Conservation (phyloP, 2,113 vertebrate species). For the Brachirus orientalis region DNA sequence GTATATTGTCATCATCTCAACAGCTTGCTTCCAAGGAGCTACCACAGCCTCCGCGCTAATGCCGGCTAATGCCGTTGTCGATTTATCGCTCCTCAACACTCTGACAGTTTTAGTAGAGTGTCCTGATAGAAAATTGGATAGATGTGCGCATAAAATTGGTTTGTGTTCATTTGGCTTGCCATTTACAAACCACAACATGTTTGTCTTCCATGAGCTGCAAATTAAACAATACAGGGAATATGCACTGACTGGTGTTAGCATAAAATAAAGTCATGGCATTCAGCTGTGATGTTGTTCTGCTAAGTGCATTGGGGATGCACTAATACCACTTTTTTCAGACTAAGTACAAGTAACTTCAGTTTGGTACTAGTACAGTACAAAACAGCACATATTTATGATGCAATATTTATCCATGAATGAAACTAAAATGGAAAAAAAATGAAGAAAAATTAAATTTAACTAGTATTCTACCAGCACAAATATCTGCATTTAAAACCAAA, state of each 20-base stretch:
- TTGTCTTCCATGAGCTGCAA: conserved; percentile 40
- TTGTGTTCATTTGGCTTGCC: conserved; percentile 35
- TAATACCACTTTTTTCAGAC: too few species aligned
- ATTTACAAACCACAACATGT: conserved; percentile 54
- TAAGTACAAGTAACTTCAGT: too few species aligned
- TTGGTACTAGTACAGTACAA: too few species aligned
- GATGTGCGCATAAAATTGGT: conserved; percentile 51
- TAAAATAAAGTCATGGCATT: conserved; percentile 8
- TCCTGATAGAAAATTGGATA: conserved; percentile 50
- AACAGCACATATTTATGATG: too few species aligned
- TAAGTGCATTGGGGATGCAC: conserved; percentile 8
- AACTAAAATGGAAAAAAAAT: too few species aligned
- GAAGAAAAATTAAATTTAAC: too few species aligned
- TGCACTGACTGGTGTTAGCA: conserved; percentile 18
- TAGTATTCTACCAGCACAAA: too few species aligned
- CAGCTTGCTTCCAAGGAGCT: conserved; percentile 32
- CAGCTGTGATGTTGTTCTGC: conserved; percentile 75
- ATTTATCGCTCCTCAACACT: conserved; percentile 29
- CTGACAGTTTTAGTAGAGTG: conserved; percentile 36
- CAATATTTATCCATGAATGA: too few species aligned
- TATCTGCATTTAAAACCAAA: too few species aligned
- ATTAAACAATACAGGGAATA: conserved; percentile 23
- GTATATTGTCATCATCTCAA: conserved; percentile 23
- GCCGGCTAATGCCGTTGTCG: conserved; percentile 45
- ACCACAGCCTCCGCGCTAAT: conserved; percentile 41